Percentiles rank a stretch among this genome's conserved stretches.
These are phyloP conservation scores for Lymantria dispar DNA, from an alignment of 2,888 invertebrate species.

Conservation along the genomic window DNA sequence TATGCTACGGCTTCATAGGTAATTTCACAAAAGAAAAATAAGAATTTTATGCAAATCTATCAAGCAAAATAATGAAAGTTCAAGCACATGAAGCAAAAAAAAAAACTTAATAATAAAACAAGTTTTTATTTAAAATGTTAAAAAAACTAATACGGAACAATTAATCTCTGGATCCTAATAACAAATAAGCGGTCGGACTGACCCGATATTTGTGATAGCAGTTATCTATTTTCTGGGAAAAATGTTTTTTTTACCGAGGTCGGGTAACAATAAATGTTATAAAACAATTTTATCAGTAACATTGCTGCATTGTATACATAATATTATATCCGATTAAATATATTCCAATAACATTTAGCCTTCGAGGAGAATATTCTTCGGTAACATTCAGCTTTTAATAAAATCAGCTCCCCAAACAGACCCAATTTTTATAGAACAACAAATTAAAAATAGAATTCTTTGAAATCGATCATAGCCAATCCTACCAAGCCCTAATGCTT, in stretches of 20 bases:
- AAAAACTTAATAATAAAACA: neutral
- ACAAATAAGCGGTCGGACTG: constrained; percentile 9
- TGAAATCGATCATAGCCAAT: too few species aligned
- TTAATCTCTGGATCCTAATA: constrained; percentile 5
- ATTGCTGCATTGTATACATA: constrained; percentile 7
- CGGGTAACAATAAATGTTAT: constrained; percentile 6
- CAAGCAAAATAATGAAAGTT: neutral
- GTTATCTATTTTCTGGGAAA: constrained; percentile 29
- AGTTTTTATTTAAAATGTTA: neutral
- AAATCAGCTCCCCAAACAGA: too few species aligned
- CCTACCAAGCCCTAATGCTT: too few species aligned
- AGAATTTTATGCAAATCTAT: too few species aligned
- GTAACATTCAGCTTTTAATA: too few species aligned
- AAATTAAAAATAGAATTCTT: too few species aligned
- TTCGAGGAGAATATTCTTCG: too few species aligned
- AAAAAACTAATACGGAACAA: neutral
- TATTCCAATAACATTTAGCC: neutral
- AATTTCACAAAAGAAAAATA: too few species aligned
- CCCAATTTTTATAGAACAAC: too few species aligned
- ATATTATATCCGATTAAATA: constrained; percentile 9
- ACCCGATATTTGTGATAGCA: constrained; percentile 15
- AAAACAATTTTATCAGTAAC: constrained; percentile 8
- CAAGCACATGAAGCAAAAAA: neutral
- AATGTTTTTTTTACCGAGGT: constrained; percentile 24
- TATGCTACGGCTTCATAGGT: too few species aligned